Percentiles rank a stretch among this genome's conserved stretches.
phyloP scores from a whole-genome alignment of 2,113 vertebrate genomes.

The Elgaria multicarinata region DNA sequence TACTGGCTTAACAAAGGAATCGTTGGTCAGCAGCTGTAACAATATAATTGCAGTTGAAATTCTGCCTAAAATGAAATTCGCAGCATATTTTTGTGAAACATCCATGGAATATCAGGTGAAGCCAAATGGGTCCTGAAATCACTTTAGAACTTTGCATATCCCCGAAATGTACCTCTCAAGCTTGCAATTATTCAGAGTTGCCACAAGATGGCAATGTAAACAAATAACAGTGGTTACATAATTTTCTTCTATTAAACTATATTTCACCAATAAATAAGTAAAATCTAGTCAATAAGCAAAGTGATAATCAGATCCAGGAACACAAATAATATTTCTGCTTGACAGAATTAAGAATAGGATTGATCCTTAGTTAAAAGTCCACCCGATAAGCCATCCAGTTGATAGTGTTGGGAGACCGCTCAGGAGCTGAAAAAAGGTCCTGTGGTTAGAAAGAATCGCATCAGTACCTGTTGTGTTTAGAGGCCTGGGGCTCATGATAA shows the following conservation, averaged over 20 bases:
- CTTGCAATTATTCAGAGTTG: neutral
- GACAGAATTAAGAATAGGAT: neutral
- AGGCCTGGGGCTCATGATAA: no score
- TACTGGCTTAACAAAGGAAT: neutral
- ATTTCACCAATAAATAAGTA: no score
- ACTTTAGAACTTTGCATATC: neutral
- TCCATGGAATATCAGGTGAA: no score
- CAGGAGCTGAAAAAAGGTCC: neutral
- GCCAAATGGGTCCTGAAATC: neutral
- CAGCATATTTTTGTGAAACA: neutral
- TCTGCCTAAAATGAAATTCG: neutral
- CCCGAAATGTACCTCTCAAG: neutral
- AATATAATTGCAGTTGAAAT: neutral
- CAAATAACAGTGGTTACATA: neutral
- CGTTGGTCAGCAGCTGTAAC: neutral
- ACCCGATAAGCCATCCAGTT: neutral
- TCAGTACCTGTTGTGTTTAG: no score
- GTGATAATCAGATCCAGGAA: neutral
- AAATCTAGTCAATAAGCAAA: neutral
- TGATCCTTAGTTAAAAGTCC: neutral
- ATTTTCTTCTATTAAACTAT: neutral
- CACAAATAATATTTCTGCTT: neutral
- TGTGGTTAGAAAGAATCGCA: neutral
- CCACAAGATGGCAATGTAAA: conserved; percentile 12
- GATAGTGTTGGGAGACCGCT: neutral